Evolutionary conservation across 1,140 invertebrate genomes (phyloP).

Genomic region (Epicauta chinensis): DNA sequence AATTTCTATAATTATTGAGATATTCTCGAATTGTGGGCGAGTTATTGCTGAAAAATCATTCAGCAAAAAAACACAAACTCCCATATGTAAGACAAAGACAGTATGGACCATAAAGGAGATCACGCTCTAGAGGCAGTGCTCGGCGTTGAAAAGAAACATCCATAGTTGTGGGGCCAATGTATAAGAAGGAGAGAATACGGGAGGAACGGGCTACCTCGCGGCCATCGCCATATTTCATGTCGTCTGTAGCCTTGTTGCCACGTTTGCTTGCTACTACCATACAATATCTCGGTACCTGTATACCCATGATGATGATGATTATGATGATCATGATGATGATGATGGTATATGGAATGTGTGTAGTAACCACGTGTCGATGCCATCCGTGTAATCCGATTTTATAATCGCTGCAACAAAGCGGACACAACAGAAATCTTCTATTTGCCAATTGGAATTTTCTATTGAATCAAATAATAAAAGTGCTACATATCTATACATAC

Average conservation of each 20-base stretch:
- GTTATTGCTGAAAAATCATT: too few species aligned
- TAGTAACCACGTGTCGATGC: conserved; percentile 19
- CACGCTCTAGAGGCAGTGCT: too few species aligned
- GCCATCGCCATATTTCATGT: conserved; percentile 39
- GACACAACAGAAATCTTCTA: too few species aligned
- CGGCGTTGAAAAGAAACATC: conserved; percentile 12
- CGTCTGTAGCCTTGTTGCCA: conserved; percentile 36
- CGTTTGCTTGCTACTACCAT: conserved; percentile 21
- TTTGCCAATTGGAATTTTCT: too few species aligned
- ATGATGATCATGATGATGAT: too few species aligned
- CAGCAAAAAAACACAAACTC: too few species aligned
- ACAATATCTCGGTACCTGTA: neutral
- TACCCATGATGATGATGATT: neutral
- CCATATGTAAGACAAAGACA: too few species aligned
- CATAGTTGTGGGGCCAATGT: conserved; percentile 8
- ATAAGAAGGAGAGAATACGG: conserved; percentile 24
- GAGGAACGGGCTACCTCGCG: conserved; percentile 35
- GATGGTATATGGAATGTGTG: conserved; percentile 12
- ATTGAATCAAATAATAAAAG: conserved; percentile 27
- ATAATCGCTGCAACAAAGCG: too few species aligned
- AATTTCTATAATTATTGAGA: neutral
- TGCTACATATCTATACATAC: conserved; percentile 25
- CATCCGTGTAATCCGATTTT: too few species aligned
- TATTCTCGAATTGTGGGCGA: too few species aligned
- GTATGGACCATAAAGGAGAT: too few species aligned